Percentiles rank a stretch among this genome's conserved stretches.
These are phyloP conservation scores for Microhierax caerulescens DNA, from an alignment of 2,797 vertebrate genomes.

Conservation along the genomic window DNA sequence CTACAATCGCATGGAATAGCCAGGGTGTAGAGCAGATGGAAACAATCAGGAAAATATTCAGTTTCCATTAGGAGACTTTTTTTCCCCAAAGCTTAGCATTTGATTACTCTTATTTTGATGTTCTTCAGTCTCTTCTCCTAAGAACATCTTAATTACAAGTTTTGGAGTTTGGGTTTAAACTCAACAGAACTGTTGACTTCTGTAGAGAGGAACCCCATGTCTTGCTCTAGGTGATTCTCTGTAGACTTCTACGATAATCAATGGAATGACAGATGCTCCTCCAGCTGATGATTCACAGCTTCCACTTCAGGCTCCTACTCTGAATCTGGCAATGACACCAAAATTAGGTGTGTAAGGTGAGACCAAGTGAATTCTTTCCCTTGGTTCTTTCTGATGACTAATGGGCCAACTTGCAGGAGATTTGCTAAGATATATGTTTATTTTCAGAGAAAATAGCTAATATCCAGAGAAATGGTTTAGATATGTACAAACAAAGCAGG, in stretches of 20 bases:
- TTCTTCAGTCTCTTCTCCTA: not conserved
- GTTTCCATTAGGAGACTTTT: slow-evolving; percentile 1
- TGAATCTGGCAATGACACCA: not conserved
- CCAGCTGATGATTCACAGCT: not conserved
- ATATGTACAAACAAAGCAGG: not conserved
- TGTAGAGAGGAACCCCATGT: not conserved
- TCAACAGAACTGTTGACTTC: not conserved
- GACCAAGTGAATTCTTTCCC: not conserved
- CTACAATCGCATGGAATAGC: slow-evolving; percentile 4
- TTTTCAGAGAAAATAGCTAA: not conserved
- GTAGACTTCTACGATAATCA: not conserved
- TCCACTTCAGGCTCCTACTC: not conserved
- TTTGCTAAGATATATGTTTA: not conserved
- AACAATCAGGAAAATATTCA: slow-evolving; percentile 58
- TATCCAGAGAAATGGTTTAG: not conserved
- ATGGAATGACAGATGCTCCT: not conserved
- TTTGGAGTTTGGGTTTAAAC: not conserved
- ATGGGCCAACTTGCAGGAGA: not conserved
- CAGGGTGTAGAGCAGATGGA: slow-evolving; percentile 59
- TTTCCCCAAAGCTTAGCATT: not conserved
- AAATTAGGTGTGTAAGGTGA: not conserved
- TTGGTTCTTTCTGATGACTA: not conserved
- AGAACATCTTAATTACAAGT: not conserved
- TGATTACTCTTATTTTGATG: slow-evolving; percentile 1
- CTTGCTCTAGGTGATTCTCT: not conserved